Base-by-base conservation (phyloP, 2,113 vertebrate genomes). In the Colius striatus region DNA sequence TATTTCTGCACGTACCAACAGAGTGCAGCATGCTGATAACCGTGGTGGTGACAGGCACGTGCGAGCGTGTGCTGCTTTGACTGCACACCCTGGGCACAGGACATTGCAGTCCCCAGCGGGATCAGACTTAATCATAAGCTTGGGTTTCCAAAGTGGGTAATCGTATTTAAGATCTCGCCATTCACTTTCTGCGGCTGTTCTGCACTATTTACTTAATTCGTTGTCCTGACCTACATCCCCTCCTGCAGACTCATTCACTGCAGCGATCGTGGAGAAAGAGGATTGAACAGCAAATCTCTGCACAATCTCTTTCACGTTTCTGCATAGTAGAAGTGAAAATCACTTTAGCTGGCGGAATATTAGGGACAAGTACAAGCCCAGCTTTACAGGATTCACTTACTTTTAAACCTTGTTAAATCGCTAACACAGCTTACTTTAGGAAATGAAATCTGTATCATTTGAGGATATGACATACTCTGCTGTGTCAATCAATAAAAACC, bases 231-330 rank as follows among this genome's bases (percentile, higher is more conserved):
- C 92, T 97, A 96, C 85, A 96, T 97, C 92, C 73, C 66, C 58
- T 92, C 80, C 68, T 61, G 70, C 89, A 95, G 73, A 81, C 72
- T 93, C 90, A 93, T 91, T 92, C 93, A 94, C 68, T 18, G 10
- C 60, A 54, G 73, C 4, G 4, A 53, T 87, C 7, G 2, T 2
- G 6, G 83, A 81, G 83, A 89, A 95, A 94, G 86, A 95, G 95
- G 95, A 95, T 94, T 96, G 96, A 94, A 94, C 58, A 92, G 92
- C 77, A 96, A 95, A 96, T 95, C 95, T 95, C 95, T 72, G 62
- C 55, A 29, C 92, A 95, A 96, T 87, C 94, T 92, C 92, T 76
- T 86, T 54, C 90, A 90, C 66, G 0, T 92, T 89, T 82, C 86
- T 66, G 47, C 30, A 4, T 27, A 58, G 88, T 1, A 72, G 90